Evolutionary conservation across 2,113 vertebrate genomes (phyloP).

Genomic region (Gila orcuttii): DNA sequence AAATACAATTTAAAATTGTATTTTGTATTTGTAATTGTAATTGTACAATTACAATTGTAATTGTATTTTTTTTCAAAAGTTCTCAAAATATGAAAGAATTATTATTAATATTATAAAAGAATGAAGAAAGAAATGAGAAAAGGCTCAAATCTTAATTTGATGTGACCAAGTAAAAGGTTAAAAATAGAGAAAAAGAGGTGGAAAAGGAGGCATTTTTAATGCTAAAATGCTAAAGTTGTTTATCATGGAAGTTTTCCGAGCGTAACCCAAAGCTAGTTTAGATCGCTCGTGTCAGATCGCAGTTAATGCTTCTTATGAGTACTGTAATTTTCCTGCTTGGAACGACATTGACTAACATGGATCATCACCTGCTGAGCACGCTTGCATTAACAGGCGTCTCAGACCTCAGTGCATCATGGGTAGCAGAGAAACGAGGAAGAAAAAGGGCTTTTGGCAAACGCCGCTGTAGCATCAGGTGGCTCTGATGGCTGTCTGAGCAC

Average conservation of each 20-base stretch:
- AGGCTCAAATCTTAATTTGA: not conserved
- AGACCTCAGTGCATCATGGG: slow-evolving; percentile 33
- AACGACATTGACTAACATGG: slow-evolving; percentile 34
- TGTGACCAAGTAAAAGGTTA: not conserved
- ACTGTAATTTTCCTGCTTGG: slow-evolving; percentile 20
- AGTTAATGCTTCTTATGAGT: slow-evolving; percentile 17
- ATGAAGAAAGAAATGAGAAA: no score
- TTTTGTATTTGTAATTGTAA: no score
- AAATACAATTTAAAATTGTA: no score
- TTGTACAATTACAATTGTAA: no score
- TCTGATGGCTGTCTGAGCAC: slow-evolving; percentile 34
- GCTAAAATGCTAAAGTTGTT: not conserved
- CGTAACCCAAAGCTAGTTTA: not conserved
- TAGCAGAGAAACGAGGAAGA: slow-evolving; percentile 27
- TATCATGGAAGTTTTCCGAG: not conserved
- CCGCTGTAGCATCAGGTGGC: slow-evolving; percentile 31
- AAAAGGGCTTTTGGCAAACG: slow-evolving; percentile 23
- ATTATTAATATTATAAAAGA: no score
- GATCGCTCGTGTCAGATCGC: not conserved
- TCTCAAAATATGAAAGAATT: no score
- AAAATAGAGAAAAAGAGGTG: not conserved
- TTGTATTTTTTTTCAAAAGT: no score
- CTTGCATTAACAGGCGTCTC: slow-evolving; percentile 28
- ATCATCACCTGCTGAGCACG: slow-evolving; percentile 20
- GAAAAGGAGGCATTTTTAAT: not conserved